Percentiles rank a stretch among this genome's conserved stretches.
These are phyloP conservation scores for Scelioninae gen. 1 DNA, from an alignment of 2,888 invertebrate species.

Conservation along the genomic window DNA sequence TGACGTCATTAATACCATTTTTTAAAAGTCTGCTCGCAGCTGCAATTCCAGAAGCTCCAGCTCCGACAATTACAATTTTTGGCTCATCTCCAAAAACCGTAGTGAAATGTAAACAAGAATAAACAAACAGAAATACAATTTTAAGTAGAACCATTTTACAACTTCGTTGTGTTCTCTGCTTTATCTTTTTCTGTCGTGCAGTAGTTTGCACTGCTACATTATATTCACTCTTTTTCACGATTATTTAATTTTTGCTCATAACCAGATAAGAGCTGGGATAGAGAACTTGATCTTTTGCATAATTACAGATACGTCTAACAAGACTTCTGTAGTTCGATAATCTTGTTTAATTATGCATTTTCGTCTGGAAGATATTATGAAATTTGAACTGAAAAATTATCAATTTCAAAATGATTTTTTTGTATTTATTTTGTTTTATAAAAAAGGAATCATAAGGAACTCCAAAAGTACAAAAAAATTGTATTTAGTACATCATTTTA, in stretches of 20 bases:
- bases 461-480: too few relatives aligned
- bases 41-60: constrained; percentile 86
- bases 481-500: too few relatives aligned
- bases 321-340: too few relatives aligned
- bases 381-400: too few relatives aligned
- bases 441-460: too few relatives aligned
- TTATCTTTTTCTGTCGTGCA: too few relatives aligned
- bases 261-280: background rate
- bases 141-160: background rate
- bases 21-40: constrained; percentile 85
- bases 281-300: background rate
- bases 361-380: too few relatives aligned
- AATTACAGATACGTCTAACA: background rate
- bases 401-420: too few relatives aligned
- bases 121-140: background rate
- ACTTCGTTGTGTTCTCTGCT: too few relatives aligned
- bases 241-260: background rate
- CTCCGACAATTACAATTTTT: constrained; percentile 85
- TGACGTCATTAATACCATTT: constrained; percentile 84
- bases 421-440: too few relatives aligned
- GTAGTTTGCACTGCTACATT: too few relatives aligned
- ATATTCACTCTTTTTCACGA: background rate
- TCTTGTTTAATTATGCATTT: too few relatives aligned
- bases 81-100: constrained; percentile 21
- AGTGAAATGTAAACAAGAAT: background rate